A percentile compares a stretch with the other conserved stretches of the same genome.
phyloP scores from a whole-genome alignment of 2,888 invertebrate genomes.

The Caenorhabditis sp. region DNA sequence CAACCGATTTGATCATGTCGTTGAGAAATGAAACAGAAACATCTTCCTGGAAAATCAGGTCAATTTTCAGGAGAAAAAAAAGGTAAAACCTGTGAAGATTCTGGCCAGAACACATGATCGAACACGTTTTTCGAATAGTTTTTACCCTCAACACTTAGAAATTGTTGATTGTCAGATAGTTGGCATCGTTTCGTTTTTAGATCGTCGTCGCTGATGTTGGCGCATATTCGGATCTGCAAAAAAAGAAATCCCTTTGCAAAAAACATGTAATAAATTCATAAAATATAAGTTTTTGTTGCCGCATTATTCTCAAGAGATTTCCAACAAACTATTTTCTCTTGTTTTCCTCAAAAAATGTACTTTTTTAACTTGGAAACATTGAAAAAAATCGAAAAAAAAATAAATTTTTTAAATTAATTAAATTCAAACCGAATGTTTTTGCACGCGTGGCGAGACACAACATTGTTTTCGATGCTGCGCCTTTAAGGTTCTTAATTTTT shows the following conservation, averaged over 20 bases:
- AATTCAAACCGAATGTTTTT: too few species aligned
- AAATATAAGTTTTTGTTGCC: not conserved
- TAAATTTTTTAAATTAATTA: too few species aligned
- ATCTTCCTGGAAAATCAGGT: constrained; percentile 81
- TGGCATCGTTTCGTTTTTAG: constrained; percentile 19
- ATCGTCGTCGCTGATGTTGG: constrained; percentile 32
- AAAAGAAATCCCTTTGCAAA: not conserved
- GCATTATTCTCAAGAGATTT: not conserved
- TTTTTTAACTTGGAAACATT: too few species aligned
- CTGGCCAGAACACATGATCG: constrained; percentile 51
- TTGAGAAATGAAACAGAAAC: constrained; percentile 88
- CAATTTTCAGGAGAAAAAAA: constrained; percentile 4
- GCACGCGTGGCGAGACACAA: too few species aligned
- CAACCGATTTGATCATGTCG: constrained; percentile 86
- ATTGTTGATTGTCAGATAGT: constrained; percentile 20
- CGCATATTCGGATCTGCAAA: constrained; percentile 42
- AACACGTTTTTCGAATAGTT: constrained; percentile 46
- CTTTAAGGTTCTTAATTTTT: too few species aligned
- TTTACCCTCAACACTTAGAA: constrained; percentile 30
- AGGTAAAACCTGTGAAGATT: constrained; percentile 40
- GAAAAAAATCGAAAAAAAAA: too few species aligned
- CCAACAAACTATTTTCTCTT: not conserved
- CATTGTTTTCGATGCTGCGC: too few species aligned
- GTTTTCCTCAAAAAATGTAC: too few species aligned
- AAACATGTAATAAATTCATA: not conserved